A percentile compares a stretch with the other conserved stretches of the same genome.
phyloP scores from a whole-genome alignment of 2,888 invertebrate genomes.

The Vannuccia rotundouncinata region DNA sequence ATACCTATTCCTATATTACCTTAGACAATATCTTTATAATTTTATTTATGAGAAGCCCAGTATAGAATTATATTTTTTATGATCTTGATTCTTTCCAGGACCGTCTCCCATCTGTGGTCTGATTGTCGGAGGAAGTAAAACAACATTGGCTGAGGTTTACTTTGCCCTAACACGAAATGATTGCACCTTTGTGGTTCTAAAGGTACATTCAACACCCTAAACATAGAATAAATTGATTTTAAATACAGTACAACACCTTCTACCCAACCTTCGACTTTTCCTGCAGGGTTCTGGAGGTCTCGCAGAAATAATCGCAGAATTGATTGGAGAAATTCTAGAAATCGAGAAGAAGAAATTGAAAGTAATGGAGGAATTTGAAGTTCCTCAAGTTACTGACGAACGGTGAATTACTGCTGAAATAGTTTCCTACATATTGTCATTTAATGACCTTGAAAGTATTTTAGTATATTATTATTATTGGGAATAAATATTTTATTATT shows the following conservation, averaged over 20 bases:
- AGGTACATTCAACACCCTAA: too few relatives aligned
- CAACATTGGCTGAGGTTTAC: neutral
- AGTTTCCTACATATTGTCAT: neutral
- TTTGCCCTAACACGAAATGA: neutral
- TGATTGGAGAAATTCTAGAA: slow-evolving; percentile 23
- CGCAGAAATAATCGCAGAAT: slow-evolving; percentile 31
- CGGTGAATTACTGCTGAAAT: neutral
- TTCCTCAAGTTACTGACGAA: neutral
- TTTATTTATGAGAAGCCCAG: too few relatives aligned
- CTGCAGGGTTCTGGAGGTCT: slow-evolving; percentile 38
- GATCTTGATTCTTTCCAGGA: neutral
- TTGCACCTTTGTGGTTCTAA: slow-evolving; percentile 5
- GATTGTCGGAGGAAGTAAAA: neutral
- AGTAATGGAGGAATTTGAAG: slow-evolving; percentile 9
- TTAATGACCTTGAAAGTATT: too few relatives aligned
- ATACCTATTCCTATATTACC: too few relatives aligned
- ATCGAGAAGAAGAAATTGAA: slow-evolving; percentile 28
- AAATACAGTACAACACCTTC: too few relatives aligned
- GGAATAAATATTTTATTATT: too few relatives aligned
- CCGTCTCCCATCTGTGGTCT: neutral
- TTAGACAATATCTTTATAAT: too few relatives aligned
- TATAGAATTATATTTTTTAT: too few relatives aligned
- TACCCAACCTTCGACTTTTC: too few relatives aligned
- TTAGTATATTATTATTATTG: too few relatives aligned
- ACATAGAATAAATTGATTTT: too few relatives aligned